Base-by-base conservation (phyloP, 2,797 vertebrate species). In the Oreochromis grahami region DNA sequence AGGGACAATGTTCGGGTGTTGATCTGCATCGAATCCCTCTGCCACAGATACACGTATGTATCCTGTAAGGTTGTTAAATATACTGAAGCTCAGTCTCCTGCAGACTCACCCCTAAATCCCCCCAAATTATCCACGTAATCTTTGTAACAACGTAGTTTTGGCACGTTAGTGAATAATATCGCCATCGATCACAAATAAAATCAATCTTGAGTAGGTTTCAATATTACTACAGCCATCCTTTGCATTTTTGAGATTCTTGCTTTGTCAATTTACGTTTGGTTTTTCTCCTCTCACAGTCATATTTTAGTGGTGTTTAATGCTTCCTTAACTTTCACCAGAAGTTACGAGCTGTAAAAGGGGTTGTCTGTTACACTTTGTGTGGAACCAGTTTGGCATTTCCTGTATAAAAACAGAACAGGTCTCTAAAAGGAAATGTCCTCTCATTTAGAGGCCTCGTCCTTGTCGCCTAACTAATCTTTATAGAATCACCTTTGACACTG, bases 1-100 rank as follows among this genome's bases (percentile, higher is more conserved):
- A 92, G 97, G 86, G 98, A 98, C 89, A 97, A 96, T 0, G 94
- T 99, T 6, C 96, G 98, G 3, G 97, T 97, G 36, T 88, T 99
- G 92, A 97, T 99, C 95, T 99, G 98, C 94, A 98, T 99, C 0
- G 98, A 99, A 80, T 99, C 98, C 0, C 97, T 99, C 65, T 99
- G 98, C 87, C 97, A 99, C 88, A 95, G 97, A 93, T 97, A 98
- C 95, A 97, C 95, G 98, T 99, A 93, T 95, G 98, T 96, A 76
- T 83, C 68, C 38, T 29, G 7, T 2, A 43, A 78, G 32, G 48
- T 9, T 26, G 11, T 19, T 58, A 55, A 43, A 43, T 15, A 26
- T 76, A n/a, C 24, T 80, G 32, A 11, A 81, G 50, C 78, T 34
- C 13, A 65, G 8, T 63, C 58, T 43, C 8, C 15, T 50, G 19